Evolutionary conservation across 2,888 invertebrate genomes (phyloP), one percentile per base, ranked within the genome.

Genomic region (Ganaspis brasiliensis): DNA sequence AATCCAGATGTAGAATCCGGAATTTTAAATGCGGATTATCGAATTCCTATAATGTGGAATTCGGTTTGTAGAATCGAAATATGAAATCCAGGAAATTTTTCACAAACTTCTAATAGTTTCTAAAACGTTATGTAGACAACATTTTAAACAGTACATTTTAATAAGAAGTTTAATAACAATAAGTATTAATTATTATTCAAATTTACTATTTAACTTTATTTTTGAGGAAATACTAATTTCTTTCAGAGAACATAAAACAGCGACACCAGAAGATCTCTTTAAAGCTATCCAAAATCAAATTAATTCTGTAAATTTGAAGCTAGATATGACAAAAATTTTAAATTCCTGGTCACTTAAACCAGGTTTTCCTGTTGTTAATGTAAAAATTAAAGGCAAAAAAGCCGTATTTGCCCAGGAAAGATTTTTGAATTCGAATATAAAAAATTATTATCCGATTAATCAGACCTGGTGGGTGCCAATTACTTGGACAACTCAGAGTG

Each of bases 401-500:
- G 73, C 78, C 10, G 3, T 63, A 0, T 19, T 89, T 0, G 21
- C 9, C 0, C 90, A 90, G 77, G 57, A 84, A 74, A 84, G 85
- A 74, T 90, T 89, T 79, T 78, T 85, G 2, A 21, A 84, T 0
- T 81, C 80, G 35, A 80, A 83, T 2, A 0, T 57, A 1, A 74
- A 79, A 2, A 16, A 57, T 2, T 16, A 57, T 2, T 16, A 26
- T 4, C 19, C 71, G 0, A 26, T 10, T 0, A 31, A 75, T 3
- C n/a, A 73, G 90, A 81, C 89, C 89, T 96, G 97, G 97, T 95
- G 96, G 95, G 94, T 97, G 57, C 97, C 97, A 0, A 92, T 97
- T 0, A 96, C 96, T 0, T 96, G 94, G 88, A 94, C 95, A 0
- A 94, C 94, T 0, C 92, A 93, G 19, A 89, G 88, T 1, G 86